Evolutionary conservation across 2,797 vertebrate genomes (phyloP).

Genomic region (Salarias fasciatus): DNA sequence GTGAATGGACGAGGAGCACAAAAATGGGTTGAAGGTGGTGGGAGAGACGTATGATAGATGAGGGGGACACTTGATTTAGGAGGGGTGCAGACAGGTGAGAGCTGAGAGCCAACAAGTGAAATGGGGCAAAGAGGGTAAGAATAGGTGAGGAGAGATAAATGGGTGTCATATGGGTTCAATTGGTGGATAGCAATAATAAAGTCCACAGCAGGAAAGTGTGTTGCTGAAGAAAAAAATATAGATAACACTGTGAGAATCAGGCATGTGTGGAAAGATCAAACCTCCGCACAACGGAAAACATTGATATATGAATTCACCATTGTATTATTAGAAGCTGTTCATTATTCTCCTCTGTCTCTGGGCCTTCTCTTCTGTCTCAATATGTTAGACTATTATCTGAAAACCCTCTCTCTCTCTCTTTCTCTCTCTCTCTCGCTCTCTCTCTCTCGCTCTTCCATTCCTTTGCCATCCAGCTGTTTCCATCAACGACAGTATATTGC

Average conservation of each 20-base stretch:
- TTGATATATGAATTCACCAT: conserved; percentile 60
- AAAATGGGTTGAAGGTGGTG: conserved; percentile 28
- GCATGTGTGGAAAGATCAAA: conserved; percentile 54
- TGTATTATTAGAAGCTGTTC: conserved; percentile 65
- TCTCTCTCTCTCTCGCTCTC: conserved; percentile 10
- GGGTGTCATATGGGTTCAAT: conserved; percentile 32
- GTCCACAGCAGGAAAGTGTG: conserved; percentile 34
- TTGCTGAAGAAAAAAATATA: conserved; percentile 55
- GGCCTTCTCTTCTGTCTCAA: conserved; percentile 48
- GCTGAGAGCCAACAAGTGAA: conserved; percentile 50
- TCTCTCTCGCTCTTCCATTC: conserved; percentile 12
- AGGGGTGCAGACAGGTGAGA: conserved; percentile 54
- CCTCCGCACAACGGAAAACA: conserved; percentile 52
- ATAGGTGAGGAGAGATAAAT: conserved; percentile 65
- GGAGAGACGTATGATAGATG: conserved; percentile 52
- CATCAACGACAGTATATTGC: conserved; percentile 55
- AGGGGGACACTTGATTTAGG: conserved; percentile 53
- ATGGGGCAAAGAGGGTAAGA: conserved; percentile 54
- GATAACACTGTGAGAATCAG: conserved; percentile 40
- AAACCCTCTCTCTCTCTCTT: conserved; percentile 15
- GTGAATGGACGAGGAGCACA: conserved; percentile 38
- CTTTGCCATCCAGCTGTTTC: conserved; percentile 42
- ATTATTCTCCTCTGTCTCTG: conserved; percentile 53
- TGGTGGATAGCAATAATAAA: conserved; percentile 64
- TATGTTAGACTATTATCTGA: conserved; percentile 42